These are phyloP conservation scores for Hippotragus niger DNA, from an alignment of 2,113 vertebrate species.

Conservation along the genomic window DNA sequence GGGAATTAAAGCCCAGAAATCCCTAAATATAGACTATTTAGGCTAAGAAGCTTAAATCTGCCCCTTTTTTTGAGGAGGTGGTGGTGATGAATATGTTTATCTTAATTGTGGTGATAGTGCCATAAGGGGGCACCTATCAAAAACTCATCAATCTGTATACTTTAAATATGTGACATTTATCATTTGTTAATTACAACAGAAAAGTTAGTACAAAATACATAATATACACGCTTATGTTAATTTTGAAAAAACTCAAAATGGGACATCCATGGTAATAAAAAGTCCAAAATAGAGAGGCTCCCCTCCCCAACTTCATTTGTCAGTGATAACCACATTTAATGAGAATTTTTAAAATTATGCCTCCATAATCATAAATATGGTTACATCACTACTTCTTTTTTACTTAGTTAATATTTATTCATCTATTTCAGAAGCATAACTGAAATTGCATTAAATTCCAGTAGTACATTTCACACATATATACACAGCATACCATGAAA, in stretches of 20 bases:
- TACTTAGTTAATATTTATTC: background rate
- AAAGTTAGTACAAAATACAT: background rate
- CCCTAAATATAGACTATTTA: background rate
- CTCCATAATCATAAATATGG: background rate
- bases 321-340: background rate
- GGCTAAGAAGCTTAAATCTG: background rate
- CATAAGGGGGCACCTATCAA: background rate
- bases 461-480: background rate
- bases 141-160: background rate
- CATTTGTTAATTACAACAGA: background rate
- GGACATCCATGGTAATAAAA: background rate
- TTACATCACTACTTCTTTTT: background rate
- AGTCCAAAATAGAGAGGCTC: background rate
- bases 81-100: background rate
- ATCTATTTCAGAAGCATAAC: background rate
- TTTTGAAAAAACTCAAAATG: background rate
- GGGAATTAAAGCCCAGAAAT: background rate
- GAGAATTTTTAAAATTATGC: background rate
- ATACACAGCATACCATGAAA: background rate
- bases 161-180: conserved; percentile 20
- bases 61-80: background rate
- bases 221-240: background rate
- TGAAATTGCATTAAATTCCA: background rate
- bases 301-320: background rate
- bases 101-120: background rate